A percentile compares a stretch with the other conserved stretches of the same genome.
phyloP scores from a whole-genome alignment of 2,888 invertebrate genomes.

The Mellilla xanthometata region DNA sequence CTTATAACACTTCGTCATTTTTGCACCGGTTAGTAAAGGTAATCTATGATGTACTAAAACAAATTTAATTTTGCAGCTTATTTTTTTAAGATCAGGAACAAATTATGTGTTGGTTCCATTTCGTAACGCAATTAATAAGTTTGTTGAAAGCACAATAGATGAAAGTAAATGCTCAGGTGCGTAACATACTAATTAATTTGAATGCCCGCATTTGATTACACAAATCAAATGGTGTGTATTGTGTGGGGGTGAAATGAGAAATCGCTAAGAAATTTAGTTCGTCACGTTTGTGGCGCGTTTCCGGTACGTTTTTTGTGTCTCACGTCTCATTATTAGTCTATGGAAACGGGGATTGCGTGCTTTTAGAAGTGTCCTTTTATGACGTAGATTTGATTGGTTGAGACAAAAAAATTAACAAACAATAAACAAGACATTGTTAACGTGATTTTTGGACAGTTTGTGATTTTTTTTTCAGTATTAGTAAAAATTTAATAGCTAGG shows the following conservation, averaged over 20 bases:
- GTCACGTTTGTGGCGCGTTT: constrained; percentile 75
- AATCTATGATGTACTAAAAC: no score
- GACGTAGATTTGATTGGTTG: no score
- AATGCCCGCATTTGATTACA: constrained; percentile 82
- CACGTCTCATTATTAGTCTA: constrained; percentile 60
- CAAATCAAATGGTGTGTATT: constrained; percentile 73
- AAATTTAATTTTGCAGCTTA: constrained; percentile 18
- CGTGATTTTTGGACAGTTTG: no score
- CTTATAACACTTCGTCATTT: no score
- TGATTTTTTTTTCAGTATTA: no score
- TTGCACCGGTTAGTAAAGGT: no score
- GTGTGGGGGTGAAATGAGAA: constrained; percentile 77
- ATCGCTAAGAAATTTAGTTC: constrained; percentile 80
- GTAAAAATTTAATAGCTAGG: no score
- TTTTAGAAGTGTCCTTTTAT: constrained; percentile 10
- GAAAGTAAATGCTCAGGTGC: constrained; percentile 76
- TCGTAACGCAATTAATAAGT: background rate
- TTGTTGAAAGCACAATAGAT: constrained; percentile 46
- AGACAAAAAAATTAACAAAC: no score
- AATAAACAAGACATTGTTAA: no score
- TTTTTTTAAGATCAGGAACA: background rate
- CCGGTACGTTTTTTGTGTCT: constrained; percentile 68
- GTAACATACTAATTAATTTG: constrained; percentile 80
- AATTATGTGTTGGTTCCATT: background rate
- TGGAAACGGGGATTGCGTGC: background rate